Evolutionary conservation across 2,888 invertebrate species (phyloP).

Genomic region (Drosophila stalkeri): DNA sequence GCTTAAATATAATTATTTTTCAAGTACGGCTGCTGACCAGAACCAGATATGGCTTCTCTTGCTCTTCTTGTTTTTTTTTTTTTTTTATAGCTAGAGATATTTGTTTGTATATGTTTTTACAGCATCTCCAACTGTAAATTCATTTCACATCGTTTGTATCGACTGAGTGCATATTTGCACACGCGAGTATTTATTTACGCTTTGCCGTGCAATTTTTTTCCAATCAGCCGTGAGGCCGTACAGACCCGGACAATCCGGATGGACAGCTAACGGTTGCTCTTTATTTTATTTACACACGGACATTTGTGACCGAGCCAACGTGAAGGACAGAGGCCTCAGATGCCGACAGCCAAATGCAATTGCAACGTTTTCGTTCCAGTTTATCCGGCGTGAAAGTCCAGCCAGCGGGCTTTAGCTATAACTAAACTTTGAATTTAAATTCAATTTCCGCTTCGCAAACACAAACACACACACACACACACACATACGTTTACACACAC

Average conservation of each 20-base stretch:
- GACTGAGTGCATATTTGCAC: conserved; percentile 13
- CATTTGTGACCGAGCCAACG: conserved; percentile 7
- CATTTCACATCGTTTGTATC: conserved; percentile 1
- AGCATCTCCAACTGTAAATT: conserved; percentile 13
- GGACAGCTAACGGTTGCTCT: conserved; percentile 6
- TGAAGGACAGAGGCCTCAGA: not conserved
- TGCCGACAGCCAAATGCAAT: conserved; percentile 17
- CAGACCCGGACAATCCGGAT: not conserved
- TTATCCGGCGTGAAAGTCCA: not conserved
- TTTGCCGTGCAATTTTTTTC: conserved; percentile 19
- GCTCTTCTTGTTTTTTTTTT: not conserved
- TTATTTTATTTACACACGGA: conserved; percentile 11
- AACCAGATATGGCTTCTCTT: not conserved
- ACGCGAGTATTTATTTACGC: conserved; percentile 26
- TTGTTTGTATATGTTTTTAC: conserved; percentile 6
- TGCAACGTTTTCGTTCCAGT: conserved; percentile 3
- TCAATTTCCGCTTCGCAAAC: conserved; percentile 48
- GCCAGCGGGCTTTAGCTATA: conserved; percentile 3
- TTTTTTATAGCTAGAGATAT: not conserved
- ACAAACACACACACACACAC: conserved; percentile 9
- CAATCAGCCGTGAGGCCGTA: conserved; percentile 9
- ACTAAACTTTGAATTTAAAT: conserved; percentile 23
- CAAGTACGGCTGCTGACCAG: not conserved
- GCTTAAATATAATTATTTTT: not conserved
- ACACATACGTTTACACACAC: not conserved